These are phyloP conservation scores for Fulmarus glacialis DNA, from an alignment of 2,113 vertebrate species.

Conservation along the genomic window DNA sequence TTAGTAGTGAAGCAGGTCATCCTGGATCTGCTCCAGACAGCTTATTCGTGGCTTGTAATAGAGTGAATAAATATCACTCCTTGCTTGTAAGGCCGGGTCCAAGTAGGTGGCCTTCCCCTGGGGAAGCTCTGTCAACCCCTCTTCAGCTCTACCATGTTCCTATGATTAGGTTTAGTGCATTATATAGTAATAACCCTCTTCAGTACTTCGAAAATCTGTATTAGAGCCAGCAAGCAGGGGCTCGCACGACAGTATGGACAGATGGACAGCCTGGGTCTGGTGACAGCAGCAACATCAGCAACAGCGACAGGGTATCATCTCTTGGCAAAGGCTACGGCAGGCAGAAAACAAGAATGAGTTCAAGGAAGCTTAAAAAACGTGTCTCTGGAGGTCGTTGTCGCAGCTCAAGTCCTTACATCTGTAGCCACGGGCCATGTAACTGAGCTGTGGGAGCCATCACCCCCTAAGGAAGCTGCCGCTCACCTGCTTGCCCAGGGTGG, in stretches of 20 bases:
- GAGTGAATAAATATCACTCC: background rate
- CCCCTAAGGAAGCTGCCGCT: background rate
- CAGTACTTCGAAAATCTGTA: background rate
- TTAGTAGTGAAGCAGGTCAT: background rate
- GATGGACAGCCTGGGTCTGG: background rate
- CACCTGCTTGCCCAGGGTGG: rapidly evolving
- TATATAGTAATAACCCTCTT: background rate
- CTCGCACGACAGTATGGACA: rapidly evolving
- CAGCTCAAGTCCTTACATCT: background rate
- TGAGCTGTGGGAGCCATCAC: rapidly evolving
- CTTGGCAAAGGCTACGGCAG: background rate
- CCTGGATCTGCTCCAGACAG: constrained; percentile 15
- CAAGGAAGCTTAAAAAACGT: background rate
- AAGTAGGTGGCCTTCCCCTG: background rate
- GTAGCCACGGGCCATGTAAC: background rate
- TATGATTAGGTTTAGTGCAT: background rate
- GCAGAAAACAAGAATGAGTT: background rate
- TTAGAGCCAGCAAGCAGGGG: background rate
- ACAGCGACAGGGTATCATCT: background rate
- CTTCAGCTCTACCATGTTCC: background rate
- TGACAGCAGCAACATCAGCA: background rate
- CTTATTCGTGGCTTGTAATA: constrained; percentile 11
- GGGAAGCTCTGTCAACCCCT: background rate
- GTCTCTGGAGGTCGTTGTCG: rapidly evolving
- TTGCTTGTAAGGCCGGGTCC: background rate